phyloP scores from a whole-genome alignment of 1,140 invertebrate species.

The Magallana ariakensis region DNA sequence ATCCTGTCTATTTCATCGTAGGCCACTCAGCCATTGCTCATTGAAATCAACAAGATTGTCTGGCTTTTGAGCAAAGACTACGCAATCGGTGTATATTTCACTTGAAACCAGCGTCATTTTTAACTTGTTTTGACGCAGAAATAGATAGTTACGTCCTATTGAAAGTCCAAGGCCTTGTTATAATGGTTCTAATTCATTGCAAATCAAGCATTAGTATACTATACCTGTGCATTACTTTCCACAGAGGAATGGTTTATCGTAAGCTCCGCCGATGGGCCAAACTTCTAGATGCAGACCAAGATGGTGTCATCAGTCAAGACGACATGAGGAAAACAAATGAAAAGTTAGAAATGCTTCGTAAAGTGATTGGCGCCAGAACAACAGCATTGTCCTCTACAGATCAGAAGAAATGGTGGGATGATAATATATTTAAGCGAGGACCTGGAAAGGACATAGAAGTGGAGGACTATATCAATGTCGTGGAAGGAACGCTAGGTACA shows the following conservation, averaged over 20 bases:
- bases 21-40: too few relatives aligned
- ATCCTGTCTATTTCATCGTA: too few relatives aligned
- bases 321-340: constrained; percentile 39
- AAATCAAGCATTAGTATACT: too few relatives aligned
- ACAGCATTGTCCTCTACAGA: neutral
- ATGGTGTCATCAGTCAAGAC: constrained; percentile 29
- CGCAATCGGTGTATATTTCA: too few relatives aligned
- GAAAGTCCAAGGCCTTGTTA: too few relatives aligned
- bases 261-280: constrained; percentile 4
- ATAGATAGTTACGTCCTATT: too few relatives aligned
- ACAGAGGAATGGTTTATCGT: neutral
- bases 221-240: too few relatives aligned
- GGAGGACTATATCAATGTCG: neutral
- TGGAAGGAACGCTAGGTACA: constrained; percentile 7
- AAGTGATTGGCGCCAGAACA: neutral
- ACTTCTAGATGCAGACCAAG: constrained; percentile 31
- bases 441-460: neutral
- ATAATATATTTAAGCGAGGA: neutral
- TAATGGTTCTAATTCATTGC: too few relatives aligned
- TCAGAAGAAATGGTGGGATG: constrained; percentile 39
- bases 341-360: constrained; percentile 15
- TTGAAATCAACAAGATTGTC: too few relatives aligned
- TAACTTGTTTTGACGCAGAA: too few relatives aligned
- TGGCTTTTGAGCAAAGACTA: too few relatives aligned
- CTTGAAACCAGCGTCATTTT: too few relatives aligned